phyloP scores from a whole-genome alignment of 2,113 vertebrate species.

The Lepisosteus osseus region DNA sequence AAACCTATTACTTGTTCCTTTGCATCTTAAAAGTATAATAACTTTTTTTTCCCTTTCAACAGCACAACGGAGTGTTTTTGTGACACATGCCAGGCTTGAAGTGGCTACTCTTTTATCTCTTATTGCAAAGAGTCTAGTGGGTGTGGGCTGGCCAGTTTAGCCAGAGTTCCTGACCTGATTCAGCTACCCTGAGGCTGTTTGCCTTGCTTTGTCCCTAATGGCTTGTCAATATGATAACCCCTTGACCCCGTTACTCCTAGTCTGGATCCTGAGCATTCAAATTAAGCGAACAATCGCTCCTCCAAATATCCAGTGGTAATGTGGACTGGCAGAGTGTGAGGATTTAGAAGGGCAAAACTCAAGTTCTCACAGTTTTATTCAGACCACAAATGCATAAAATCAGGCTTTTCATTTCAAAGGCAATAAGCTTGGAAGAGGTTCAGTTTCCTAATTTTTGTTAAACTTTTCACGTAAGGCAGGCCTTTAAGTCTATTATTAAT shows the following conservation, averaged over 20 bases:
- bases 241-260: constrained; percentile 30
- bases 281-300: not conserved
- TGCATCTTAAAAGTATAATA: too few species aligned
- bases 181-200: constrained; percentile 41
- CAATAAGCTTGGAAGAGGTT: too few species aligned
- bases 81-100: constrained; percentile 46
- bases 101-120: constrained; percentile 53
- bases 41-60: too few species aligned
- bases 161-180: constrained; percentile 14
- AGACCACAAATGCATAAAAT: too few species aligned
- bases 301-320: not conserved
- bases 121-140: constrained; percentile 59
- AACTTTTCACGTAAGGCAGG: too few species aligned
- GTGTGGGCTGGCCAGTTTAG: constrained; percentile 29
- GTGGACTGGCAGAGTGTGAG: not conserved
- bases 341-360: too few species aligned
- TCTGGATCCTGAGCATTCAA: not conserved
- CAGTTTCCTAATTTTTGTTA: too few species aligned
- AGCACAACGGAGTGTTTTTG: constrained; percentile 28
- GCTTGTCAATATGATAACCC: constrained; percentile 43
- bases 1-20: too few species aligned
- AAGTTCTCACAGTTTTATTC: too few species aligned
- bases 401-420: too few species aligned
- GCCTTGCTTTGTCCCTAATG: constrained; percentile 31
- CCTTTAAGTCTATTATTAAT: too few species aligned